These are phyloP conservation scores for Pipistrellus pygmaeus DNA, from an alignment of 2,797 vertebrate genomes.

Conservation along the genomic window DNA sequence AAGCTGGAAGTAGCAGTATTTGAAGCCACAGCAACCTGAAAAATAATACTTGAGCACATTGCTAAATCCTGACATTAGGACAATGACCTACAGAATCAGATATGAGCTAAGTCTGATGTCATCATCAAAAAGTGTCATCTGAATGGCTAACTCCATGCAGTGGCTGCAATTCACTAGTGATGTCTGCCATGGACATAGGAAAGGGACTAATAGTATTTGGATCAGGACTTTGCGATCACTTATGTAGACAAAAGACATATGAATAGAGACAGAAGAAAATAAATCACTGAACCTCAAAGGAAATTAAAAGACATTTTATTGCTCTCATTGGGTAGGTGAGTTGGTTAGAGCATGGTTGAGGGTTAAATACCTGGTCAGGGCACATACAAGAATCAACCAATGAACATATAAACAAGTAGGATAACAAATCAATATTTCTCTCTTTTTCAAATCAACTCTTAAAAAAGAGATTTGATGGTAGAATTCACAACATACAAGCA, in stretches of 20 bases:
- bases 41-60: neutral
- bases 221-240: neutral
- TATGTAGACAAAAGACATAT: neutral
- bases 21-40: neutral
- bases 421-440: neutral
- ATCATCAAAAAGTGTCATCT: neutral
- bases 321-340: neutral
- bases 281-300: neutral
- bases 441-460: neutral
- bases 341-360: neutral
- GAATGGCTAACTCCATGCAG: neutral
- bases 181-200: neutral
- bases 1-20: slow-evolving; percentile 1
- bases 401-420: neutral
- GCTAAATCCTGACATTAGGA: neutral
- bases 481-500: neutral
- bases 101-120: neutral
- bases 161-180: neutral
- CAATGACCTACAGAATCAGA: neutral
- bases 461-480: neutral
- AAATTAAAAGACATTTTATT: neutral
- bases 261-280: neutral
- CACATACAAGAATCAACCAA: neutral
- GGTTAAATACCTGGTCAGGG: neutral
- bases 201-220: neutral